These are phyloP conservation scores for Drosophila serrata DNA, from an alignment of 1,140 invertebrate genomes.

Conservation along the genomic window DNA sequence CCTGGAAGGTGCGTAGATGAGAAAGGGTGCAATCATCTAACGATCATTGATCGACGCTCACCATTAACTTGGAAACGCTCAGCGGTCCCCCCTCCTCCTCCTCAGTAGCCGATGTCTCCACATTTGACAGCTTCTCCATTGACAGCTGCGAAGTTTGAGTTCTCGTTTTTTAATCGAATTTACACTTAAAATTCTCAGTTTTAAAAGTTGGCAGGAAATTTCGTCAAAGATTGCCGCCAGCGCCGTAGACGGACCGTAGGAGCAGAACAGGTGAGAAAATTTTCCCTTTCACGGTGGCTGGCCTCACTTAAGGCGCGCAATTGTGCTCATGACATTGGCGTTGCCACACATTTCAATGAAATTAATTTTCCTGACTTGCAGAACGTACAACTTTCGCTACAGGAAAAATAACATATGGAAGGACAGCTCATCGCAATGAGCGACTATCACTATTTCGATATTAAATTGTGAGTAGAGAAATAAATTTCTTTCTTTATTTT, in stretches of 20 bases:
- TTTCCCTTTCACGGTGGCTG: background rate
- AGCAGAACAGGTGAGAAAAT: background rate
- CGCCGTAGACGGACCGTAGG: background rate
- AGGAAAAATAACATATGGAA: constrained; percentile 1
- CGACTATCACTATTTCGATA: constrained; percentile 58
- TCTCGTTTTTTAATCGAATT: constrained; percentile 19
- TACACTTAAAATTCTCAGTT: constrained; percentile 41
- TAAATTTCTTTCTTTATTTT: background rate
- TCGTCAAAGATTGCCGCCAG: constrained; percentile 29
- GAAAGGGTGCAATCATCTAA: too few relatives aligned
- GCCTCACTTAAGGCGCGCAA: background rate
- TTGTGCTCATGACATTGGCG: background rate
- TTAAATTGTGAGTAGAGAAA: constrained; percentile 55
- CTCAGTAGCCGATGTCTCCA: constrained; percentile 33
- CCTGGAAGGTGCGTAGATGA: constrained; percentile 6
- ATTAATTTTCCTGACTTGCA: background rate
- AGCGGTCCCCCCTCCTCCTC: constrained; percentile 73
- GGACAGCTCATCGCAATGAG: constrained; percentile 28
- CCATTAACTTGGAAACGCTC: constrained; percentile 66
- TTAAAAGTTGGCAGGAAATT: constrained; percentile 10
- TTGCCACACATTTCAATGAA: background rate
- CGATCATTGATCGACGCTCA: constrained; percentile 10
- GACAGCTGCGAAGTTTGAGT: constrained; percentile 30
- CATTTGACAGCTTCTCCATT: constrained; percentile 47
- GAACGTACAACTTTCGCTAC: background rate